Evolutionary conservation across 2,113 vertebrate species (phyloP), one percentile per base, ranked within the genome.

Genomic region (Capra hircus): DNA sequence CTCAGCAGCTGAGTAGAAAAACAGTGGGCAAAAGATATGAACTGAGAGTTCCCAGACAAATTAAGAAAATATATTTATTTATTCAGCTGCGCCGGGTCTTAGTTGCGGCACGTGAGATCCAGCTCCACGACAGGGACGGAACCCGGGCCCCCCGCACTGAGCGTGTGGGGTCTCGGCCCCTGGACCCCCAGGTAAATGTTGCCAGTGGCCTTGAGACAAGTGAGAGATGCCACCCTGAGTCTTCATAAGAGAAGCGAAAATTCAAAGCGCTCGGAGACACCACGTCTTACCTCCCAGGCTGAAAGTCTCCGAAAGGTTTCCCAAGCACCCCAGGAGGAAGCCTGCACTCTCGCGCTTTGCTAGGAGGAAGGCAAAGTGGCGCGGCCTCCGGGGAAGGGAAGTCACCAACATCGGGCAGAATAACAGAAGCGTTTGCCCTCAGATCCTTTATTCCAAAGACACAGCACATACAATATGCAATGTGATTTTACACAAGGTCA

Each of bases 381-480:
- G 3, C 2, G 1, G 3, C 9, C 43, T 13, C 55, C 1, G 4
- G 6, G 28, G 71, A 45, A 57, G 53, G 40, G 40, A n/a, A 6
- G 11, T 23, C 55, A n/a, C 7, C 53, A 28, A 7, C 7, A 4
- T 3, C 0, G 7, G 13, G 57, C 57, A 30, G 17, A 28, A 9
- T 2, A 1, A 25, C 33, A 6, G 57, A 28, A 9, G 33, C 2
- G 1, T 30, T 40, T 21, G 43, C 77, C 77, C 60, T 67, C 60
- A 67, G 45, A 17, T 30, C 16, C 21, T 50, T 50, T 67, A 67
- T 27, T 36, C 45, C 57, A 3, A 50, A 40, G 77, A 82, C 59
- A 4, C 25, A 16, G 4, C n/a, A 16, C 0, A 1, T 2, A 40
- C 28, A 1, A 4, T 10, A 17, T 2, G 2, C 0, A 14, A 2